Base-by-base conservation (phyloP, 2,113 vertebrate genomes). In the Nymphicus hollandicus region DNA sequence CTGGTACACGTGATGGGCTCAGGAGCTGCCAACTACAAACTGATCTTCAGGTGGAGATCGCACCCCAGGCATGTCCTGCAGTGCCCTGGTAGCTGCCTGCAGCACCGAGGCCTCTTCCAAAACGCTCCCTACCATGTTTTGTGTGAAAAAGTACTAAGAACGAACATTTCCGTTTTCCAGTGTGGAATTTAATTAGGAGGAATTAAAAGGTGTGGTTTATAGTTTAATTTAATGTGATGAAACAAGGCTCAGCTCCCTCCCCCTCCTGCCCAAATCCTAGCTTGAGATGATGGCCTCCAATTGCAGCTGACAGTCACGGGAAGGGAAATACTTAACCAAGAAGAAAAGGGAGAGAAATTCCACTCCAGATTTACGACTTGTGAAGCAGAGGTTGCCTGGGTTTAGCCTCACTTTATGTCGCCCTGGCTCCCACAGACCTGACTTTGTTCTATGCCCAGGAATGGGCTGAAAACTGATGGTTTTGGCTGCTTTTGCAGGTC, bases 171-270 rank as follows among this genome's bases (percentile, higher is more conserved):
- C 27, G 0, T 55, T 91, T 90, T 39, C 49, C 89, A 80, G 93
- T 65, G 91, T 82, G 91, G 73, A 94, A 91, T 70, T 72, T 94
- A 89, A 95, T 96, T 93, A 92, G 78, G 63, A 70, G 60, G 74
- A 95, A 92, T 95, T 96, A 89, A 92, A 93, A 94, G 63, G 13
- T 6, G 41, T 88, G 41, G 91, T 96, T 97, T 89, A 95, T 89
- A 58, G 89, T 86, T 96, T 89, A 88, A 94, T 97, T 91, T 91
- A 58, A 95, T 1, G 76, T 81, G 95, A 83, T 73, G 93, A 97
- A 97, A 96, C 82, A 91, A 80, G 79, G 86, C 94, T 94, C 79
- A 76, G 63, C 47, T 91, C 66, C 78, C 39, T 60, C 60, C 77
- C 37, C 25, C 25, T 73, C 33, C 66, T 33, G 14, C 56, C 70